Base-by-base conservation (phyloP, 2,888 invertebrate genomes). In the Lymantria dispar region DNA sequence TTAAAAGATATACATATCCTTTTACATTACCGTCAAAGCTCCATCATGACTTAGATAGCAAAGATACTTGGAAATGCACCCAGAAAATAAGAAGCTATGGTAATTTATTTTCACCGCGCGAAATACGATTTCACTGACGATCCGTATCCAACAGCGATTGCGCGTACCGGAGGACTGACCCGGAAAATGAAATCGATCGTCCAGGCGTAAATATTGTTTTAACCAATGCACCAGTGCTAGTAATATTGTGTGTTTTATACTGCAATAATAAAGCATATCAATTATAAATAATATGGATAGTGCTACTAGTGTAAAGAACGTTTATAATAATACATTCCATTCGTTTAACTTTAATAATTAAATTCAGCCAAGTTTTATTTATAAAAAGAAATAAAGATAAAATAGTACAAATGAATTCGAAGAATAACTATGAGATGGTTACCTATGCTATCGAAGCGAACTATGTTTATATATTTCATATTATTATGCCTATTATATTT, bases 401-500 rank as follows among this genome's bases (percentile, higher is more conserved):
- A 57, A 54, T 56, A 60, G 51, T 56, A 70, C 81, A 77, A 85
- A 89, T 88, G 88, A 78, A 74, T 81, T 67, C 75, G 56, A 76
- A 75, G 71, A 78, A 64, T 56, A 83, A 86, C 75, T 74, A 89
- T 90, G 90, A 87, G 72, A 87, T 89, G 87, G 78, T 72, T 80
- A 73, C 77, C 83, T 70, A 76, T 76, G 65, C 65, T 85, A 69
- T 78, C 87, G 78, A 88, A 83, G 70, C 83, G 84, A 82, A 84
- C 78, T 80, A 74, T 83, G 62, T 85, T 85, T 82, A 80, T 84
- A 64, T 89, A 83, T 83, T 84, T 86, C 73, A 78, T 76, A 80
- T 77, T 85, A 69, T 78, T 90, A 54, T 85, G 85, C 83, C 75
- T 89, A 77, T 80, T 90, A 69, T 89, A 88, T 83, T 83, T 88